A percentile compares a stretch with the other conserved stretches of the same genome.
These are phyloP conservation scores for Mycteria americana DNA, from an alignment of 2,797 vertebrate species.

Conservation along the genomic window DNA sequence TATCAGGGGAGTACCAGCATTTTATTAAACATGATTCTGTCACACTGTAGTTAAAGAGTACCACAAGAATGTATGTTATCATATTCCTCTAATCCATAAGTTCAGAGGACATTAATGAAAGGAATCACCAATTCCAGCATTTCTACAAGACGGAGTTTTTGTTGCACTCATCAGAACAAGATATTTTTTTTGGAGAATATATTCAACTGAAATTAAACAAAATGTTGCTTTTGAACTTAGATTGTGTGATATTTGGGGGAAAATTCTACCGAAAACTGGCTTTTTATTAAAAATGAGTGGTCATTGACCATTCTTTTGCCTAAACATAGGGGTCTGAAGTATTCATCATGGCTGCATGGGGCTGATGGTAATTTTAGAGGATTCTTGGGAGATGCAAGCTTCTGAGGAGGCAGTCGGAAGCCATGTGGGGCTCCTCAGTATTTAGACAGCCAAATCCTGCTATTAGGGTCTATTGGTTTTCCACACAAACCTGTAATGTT, in stretches of 20 bases:
- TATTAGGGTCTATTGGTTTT: not conserved
- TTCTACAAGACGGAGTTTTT: not conserved
- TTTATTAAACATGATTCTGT: not conserved
- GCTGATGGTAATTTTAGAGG: not conserved
- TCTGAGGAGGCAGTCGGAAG: not conserved
- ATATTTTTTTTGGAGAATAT: not conserved
- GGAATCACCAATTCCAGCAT: not conserved
- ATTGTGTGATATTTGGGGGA: not conserved
- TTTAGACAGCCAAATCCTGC: not conserved
- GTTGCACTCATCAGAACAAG: not conserved
- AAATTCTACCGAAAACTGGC: not conserved
- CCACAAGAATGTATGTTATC: not conserved
- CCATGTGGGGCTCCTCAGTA: not conserved
- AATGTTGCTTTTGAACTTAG: not conserved
- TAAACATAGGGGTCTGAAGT: not conserved
- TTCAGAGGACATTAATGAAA: not conserved
- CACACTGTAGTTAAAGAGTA: not conserved
- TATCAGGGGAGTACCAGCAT: not conserved
- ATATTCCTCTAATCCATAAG: not conserved
- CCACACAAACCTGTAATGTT: not conserved
- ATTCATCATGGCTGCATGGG: not conserved
- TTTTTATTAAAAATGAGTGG: not conserved
- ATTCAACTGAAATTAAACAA: not conserved
- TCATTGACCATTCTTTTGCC: not conserved
- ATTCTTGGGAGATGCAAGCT: rapidly evolving